phyloP scores from a whole-genome alignment of 2,797 vertebrate genomes.

The Schizothorax lantsangensis region DNA sequence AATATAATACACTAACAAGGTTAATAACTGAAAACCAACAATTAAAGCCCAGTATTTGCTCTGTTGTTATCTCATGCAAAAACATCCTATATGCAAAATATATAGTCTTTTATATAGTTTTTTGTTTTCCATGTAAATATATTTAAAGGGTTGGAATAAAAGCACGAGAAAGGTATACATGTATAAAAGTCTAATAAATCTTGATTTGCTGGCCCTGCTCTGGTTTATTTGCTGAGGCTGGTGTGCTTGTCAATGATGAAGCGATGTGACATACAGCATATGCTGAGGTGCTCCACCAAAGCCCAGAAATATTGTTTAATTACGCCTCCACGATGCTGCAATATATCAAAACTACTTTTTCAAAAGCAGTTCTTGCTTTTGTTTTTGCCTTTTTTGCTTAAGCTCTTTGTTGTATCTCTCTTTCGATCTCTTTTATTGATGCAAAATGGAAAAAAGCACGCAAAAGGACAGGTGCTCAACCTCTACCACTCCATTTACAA shows the following conservation, averaged over 20 bases:
- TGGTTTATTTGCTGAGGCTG: constrained; percentile 67
- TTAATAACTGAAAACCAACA: not conserved
- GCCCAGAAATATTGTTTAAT: constrained; percentile 71
- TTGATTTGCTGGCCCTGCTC: constrained; percentile 66
- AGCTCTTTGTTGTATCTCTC: constrained; percentile 45
- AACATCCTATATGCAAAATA: not conserved
- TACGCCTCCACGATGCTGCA: constrained; percentile 66
- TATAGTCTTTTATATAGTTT: not conserved
- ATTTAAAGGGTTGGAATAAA: constrained; percentile 46
- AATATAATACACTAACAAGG: not conserved
- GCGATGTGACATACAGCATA: constrained; percentile 67
- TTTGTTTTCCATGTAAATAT: constrained; percentile 58
- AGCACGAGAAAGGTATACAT: constrained; percentile 55
- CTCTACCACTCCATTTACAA: not conserved
- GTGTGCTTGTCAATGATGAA: constrained; percentile 72
- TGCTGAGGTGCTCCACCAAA: constrained; percentile 59
- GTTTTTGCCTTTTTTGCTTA: constrained; percentile 25
- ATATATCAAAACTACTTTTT: constrained; percentile 67
- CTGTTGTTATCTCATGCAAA: constrained; percentile 3
- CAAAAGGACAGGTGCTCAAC: constrained; percentile 59
- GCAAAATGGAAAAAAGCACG: constrained; percentile 45
- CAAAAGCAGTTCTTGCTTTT: constrained; percentile 24
- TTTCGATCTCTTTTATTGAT: constrained; percentile 14
- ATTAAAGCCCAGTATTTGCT: not conserved
- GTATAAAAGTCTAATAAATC: constrained; percentile 70